Percentiles rank a stretch among this genome's conserved stretches.
Conservation (phyloP, 2,888 invertebrate genomes). For the Orthonevra nobilis region DNA sequence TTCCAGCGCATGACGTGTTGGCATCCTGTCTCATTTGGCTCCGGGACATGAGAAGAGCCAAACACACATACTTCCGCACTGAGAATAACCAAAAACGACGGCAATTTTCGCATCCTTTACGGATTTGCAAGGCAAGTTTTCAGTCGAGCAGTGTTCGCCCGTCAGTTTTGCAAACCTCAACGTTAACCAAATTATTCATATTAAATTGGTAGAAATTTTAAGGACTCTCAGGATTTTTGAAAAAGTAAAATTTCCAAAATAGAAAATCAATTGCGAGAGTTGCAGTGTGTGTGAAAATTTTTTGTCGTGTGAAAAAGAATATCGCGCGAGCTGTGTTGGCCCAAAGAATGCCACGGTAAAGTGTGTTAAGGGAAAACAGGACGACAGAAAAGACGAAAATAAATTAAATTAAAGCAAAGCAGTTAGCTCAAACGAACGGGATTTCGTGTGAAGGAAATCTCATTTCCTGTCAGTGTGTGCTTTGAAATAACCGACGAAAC, state of each 20-base stretch:
- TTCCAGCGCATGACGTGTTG: constrained; percentile 63
- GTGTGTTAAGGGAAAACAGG: constrained; percentile 38
- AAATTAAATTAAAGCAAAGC: constrained; percentile 69
- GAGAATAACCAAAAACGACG: constrained; percentile 52
- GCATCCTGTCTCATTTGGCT: constrained; percentile 52
- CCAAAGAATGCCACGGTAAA: constrained; percentile 28
- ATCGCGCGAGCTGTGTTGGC: constrained; percentile 37
- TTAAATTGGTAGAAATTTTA: background rate
- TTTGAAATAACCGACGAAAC: constrained; percentile 2
- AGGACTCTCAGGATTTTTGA: constrained; percentile 21
- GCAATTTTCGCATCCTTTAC: constrained; percentile 74
- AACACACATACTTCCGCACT: constrained; percentile 26
- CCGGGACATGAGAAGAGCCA: constrained; percentile 34
- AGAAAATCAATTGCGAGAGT: constrained; percentile 49
- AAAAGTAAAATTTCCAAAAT: no score
- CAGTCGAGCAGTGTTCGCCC: constrained; percentile 78
- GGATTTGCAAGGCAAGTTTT: constrained; percentile 75
- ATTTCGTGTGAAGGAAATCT: constrained; percentile 54
- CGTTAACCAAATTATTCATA: constrained; percentile 34
- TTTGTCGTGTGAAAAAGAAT: constrained; percentile 4
- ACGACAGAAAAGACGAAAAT: constrained; percentile 48
- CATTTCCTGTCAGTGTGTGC: constrained; percentile 38
- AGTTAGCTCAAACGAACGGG: constrained; percentile 55
- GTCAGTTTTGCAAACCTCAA: constrained; percentile 71
- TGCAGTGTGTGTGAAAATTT: background rate